phyloP scores from a whole-genome alignment of 2,888 invertebrate species.

The Pseudoips prasinana region DNA sequence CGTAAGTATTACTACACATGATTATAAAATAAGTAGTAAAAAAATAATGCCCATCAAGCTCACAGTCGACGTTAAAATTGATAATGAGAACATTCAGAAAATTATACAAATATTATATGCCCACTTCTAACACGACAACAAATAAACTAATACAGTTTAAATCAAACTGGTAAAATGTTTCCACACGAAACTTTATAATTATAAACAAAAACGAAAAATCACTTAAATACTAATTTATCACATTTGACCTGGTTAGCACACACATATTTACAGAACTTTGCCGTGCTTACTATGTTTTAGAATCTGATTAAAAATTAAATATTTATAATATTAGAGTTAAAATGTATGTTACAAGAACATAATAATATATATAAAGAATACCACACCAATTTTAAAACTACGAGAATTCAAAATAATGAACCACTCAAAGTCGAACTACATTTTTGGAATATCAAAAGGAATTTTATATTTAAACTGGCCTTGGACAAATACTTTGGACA shows the following conservation, averaged over 20 bases:
- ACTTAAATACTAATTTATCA: conserved; percentile 77
- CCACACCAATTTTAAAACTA: conserved; percentile 78
- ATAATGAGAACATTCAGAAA: conserved; percentile 35
- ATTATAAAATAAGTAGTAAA: conserved; percentile 41
- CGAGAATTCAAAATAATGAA: conserved; percentile 71
- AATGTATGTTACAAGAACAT: conserved; percentile 71
- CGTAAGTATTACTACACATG: conserved; percentile 35
- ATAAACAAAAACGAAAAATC: conserved; percentile 40
- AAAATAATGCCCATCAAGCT: conserved; percentile 68
- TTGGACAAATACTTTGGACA: conserved; percentile 13
- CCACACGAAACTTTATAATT: conserved; percentile 30
- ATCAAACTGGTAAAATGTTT: conserved; percentile 36
- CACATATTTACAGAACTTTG: conserved; percentile 69
- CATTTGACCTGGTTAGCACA: conserved; percentile 77
- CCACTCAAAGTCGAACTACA: conserved; percentile 60
- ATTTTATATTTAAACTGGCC: conserved; percentile 36
- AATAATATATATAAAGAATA: conserved; percentile 74
- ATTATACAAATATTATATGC: conserved; percentile 34
- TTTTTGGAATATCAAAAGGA: conserved; percentile 25
- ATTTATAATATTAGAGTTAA: conserved; percentile 58
- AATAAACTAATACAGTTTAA: conserved; percentile 41
- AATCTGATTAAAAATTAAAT: conserved; percentile 67
- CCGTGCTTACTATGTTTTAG: conserved; percentile 68
- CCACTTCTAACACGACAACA: conserved; percentile 32
- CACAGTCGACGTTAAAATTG: conserved; percentile 51